Evolutionary conservation across 2,113 vertebrate species (phyloP), one percentile per base, ranked within the genome.

Genomic region (Antennarius striatus): DNA sequence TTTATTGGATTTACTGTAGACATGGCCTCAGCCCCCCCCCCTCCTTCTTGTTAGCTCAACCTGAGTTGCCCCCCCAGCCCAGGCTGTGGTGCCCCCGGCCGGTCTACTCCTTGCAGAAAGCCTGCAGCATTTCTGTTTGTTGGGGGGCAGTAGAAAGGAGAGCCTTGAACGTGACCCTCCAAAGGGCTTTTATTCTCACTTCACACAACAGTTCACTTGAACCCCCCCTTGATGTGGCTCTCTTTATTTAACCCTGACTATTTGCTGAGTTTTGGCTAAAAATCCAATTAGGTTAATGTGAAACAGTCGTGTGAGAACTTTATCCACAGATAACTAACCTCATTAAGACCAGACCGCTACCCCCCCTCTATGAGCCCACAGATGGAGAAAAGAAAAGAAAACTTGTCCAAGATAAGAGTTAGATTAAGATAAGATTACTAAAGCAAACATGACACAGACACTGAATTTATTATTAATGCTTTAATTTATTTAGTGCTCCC

Each of bases 281-380:
- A 91, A 91, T 90, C 90, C 88, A 92, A 92, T 91, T 92, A 91
- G 88, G 83, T 75, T 92, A 85, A 91, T 92, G 90, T 86, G 85
- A 89, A 92, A 89, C 82, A 89, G 83, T 78, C 78, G 72, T 77
- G 88, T 81, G 81, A 90, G 88, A 91, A 90, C 86, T 84, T 84
- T 87, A 89, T 90, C 89, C 86, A 81, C 54, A 91, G 92, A 92
- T 93, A 92, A 87, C 88, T 90, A 93, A 93, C 87, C 81, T 90
- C 89, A 92, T 92, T 92, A 92, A 84, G 91, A 79, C 75, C 81
- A 75, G 85, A 73, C 83, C 81, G 81, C 75, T 82, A 80, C 64
- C 81, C 76, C 70, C 86, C 74, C 72, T 75, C 77, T 86, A 87
- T 91, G 84, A 91, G 84, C 63, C 79, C 74, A 85, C 82, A 91